phyloP scores from a whole-genome alignment of 2,888 invertebrate species.

The Drosophila kanekoi region DNA sequence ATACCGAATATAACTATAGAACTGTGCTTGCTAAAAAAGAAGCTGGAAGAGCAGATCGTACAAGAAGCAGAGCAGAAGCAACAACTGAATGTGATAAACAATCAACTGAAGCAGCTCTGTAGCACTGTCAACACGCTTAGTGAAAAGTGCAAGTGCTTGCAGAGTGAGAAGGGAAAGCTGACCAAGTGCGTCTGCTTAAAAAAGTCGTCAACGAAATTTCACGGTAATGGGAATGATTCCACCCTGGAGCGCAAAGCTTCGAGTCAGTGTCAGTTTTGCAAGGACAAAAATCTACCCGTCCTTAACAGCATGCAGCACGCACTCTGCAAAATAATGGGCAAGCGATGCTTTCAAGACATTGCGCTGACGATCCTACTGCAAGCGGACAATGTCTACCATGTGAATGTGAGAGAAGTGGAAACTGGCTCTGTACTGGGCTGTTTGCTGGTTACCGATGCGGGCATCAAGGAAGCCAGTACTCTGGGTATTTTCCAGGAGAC shows the following conservation, averaged over 20 bases:
- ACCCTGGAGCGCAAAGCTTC: constrained; percentile 14
- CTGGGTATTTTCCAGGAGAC: constrained; percentile 54
- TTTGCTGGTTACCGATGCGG: constrained; percentile 65
- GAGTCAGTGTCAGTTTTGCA: constrained; percentile 63
- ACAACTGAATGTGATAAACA: constrained; percentile 28
- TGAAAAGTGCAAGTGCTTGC: constrained; percentile 11
- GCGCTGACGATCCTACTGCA: constrained; percentile 67
- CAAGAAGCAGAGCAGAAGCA: constrained; percentile 25
- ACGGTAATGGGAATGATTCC: not conserved
- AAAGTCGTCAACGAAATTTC: not conserved
- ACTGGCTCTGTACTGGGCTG: constrained; percentile 60
- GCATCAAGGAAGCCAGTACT: constrained; percentile 51
- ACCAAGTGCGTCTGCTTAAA: not conserved
- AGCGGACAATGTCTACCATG: constrained; percentile 71
- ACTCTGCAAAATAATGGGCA: constrained; percentile 39
- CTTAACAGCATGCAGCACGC: constrained; percentile 35
- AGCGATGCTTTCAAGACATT: constrained; percentile 32
- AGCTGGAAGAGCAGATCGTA: constrained; percentile 17
- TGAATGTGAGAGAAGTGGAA: constrained; percentile 58
- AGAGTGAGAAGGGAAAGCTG: not conserved
- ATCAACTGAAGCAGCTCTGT: constrained; percentile 22
- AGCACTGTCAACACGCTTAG: constrained; percentile 7
- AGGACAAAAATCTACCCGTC: constrained; percentile 21
- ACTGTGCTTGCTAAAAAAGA: constrained; percentile 12
- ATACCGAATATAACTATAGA: constrained; percentile 22